Percentiles rank a stretch among this genome's conserved stretches.
These are phyloP conservation scores for Naja naja DNA, from an alignment of 2,113 vertebrate species.

Conservation along the genomic window DNA sequence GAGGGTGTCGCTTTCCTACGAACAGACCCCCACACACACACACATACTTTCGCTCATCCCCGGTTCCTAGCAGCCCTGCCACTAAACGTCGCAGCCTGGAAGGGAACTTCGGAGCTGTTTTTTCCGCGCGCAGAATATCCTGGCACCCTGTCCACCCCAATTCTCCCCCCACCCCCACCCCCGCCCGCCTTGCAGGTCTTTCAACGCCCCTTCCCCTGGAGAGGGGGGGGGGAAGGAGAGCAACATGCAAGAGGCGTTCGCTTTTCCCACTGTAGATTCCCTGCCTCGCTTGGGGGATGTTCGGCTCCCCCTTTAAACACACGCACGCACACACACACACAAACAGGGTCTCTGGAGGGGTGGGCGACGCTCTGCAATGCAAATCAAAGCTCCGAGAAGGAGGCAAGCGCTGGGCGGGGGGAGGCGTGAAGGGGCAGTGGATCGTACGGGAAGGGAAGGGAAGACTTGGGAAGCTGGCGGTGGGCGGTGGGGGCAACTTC, in stretches of 20 bases:
- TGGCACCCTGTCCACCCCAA: not conserved
- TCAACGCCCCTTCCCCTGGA: not conserved
- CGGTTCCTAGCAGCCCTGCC: constrained; percentile 64
- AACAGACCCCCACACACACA: not conserved
- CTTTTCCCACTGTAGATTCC: not conserved
- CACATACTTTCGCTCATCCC: not conserved
- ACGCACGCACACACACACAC: too few species aligned
- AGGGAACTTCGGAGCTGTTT: constrained; percentile 62
- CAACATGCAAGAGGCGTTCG: not conserved
- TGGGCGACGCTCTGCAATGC: not conserved
- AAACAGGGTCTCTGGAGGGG: not conserved
- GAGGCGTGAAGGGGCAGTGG: not conserved
- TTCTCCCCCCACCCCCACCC: too few species aligned
- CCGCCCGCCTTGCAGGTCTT: not conserved
- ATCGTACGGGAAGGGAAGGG: not conserved
- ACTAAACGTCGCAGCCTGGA: constrained; percentile 69
- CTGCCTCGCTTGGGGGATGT: not conserved
- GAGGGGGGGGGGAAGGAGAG: too few species aligned
- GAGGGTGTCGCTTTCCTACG: not conserved
- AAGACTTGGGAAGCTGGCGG: not conserved
- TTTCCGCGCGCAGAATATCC: constrained; percentile 50
- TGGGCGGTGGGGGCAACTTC: not conserved
- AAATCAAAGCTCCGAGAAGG: not conserved
- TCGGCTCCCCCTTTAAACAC: not conserved
- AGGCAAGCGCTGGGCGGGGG: not conserved